These are phyloP conservation scores for Okapia johnstoni DNA, from an alignment of 2,113 vertebrate species.

Conservation along the genomic window DNA sequence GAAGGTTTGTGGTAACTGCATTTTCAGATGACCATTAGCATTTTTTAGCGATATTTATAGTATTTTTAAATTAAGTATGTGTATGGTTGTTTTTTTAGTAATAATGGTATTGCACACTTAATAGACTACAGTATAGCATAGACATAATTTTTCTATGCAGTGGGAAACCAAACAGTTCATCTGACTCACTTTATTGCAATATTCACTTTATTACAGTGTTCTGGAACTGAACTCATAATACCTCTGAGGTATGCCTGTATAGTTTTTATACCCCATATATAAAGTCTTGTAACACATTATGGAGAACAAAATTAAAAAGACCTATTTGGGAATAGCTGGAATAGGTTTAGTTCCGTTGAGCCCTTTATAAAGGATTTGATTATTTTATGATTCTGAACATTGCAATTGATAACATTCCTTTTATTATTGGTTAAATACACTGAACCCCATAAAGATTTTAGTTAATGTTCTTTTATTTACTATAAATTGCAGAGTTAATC, in stretches of 20 bases:
- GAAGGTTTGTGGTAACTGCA: not conserved
- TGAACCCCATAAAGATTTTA: not conserved
- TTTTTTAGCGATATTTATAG: not conserved
- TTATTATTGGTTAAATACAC: conserved; percentile 2
- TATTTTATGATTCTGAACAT: not conserved
- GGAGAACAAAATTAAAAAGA: conserved; percentile 19
- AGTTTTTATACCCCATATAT: not conserved
- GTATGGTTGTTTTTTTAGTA: not conserved
- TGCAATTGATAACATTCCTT: not conserved
- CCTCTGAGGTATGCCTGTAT: not conserved
- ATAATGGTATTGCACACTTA: not conserved
- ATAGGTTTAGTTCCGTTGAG: not conserved
- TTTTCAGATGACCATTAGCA: not conserved
- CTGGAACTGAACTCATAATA: not conserved
- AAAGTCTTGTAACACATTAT: not conserved
- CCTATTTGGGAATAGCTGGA: conserved; percentile 6
- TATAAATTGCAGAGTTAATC: conserved; percentile 7
- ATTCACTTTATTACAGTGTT: not conserved
- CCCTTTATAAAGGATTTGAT: not conserved
- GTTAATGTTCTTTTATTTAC: not conserved
- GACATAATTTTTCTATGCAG: not conserved
- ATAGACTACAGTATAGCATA: not conserved
- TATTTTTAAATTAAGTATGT: not conserved
- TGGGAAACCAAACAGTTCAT: not conserved
- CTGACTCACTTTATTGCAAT: not conserved